These are phyloP conservation scores for Tachina fera DNA, from an alignment of 2,888 invertebrate genomes.

Conservation along the genomic window DNA sequence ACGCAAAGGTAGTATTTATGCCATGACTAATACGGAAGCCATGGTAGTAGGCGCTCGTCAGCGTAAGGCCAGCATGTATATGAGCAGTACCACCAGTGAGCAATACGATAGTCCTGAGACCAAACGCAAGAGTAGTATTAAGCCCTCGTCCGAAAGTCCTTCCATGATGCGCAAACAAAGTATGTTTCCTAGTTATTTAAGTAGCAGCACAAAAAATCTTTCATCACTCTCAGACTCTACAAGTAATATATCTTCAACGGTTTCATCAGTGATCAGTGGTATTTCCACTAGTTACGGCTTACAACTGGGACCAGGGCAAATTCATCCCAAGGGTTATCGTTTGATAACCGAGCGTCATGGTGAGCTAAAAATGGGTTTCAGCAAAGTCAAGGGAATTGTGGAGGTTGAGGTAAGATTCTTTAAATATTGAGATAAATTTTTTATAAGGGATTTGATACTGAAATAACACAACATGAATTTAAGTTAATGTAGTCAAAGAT, in stretches of 20 bases:
- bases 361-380: conserved; percentile 93
- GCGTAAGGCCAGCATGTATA: conserved; percentile 73
- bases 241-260: conserved; percentile 73
- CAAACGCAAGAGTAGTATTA: conserved; percentile 76
- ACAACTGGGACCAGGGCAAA: conserved; percentile 90
- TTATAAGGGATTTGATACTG: too few species aligned
- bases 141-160: conserved; percentile 72
- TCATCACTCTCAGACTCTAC: conserved; percentile 74
- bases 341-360: conserved; percentile 88
- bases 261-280: conserved; percentile 73
- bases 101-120: conserved; percentile 53
- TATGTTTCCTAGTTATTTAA: conserved; percentile 71
- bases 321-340: conserved; percentile 90
- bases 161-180: conserved; percentile 77
- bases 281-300: conserved; percentile 85
- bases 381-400: conserved; percentile 95
- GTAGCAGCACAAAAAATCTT: conserved; percentile 68
- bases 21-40: conserved; percentile 63
- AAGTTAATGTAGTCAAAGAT: too few species aligned
- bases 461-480: too few species aligned
- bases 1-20: conserved; percentile 78
- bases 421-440: background rate
- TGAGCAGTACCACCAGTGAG: conserved; percentile 22
- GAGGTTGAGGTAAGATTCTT: conserved; percentile 89
- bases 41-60: conserved; percentile 48